Percentiles rank a stretch among this genome's conserved stretches.
Evolutionary conservation across 2,888 invertebrate genomes (phyloP).

Genomic region (Melieria picta): DNA sequence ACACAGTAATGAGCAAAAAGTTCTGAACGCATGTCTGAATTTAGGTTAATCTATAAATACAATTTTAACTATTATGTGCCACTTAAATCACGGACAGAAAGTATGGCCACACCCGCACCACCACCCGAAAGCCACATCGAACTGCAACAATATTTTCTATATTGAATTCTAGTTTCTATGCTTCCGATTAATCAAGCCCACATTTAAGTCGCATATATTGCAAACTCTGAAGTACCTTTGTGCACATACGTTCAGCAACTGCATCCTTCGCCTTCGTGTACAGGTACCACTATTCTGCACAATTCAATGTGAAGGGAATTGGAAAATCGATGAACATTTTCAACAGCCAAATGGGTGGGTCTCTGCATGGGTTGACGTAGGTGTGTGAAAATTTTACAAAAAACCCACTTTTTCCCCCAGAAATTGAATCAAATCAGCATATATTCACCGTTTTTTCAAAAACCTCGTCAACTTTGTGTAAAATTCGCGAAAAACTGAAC

Average conservation of each 20-base stretch:
- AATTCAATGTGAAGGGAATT: conserved; percentile 25
- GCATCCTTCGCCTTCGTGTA: conserved; percentile 1
- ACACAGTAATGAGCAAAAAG: not conserved
- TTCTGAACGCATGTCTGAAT: conserved; percentile 54
- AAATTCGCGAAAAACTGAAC: conserved; percentile 5
- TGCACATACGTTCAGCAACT: not conserved
- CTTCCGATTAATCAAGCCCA: too few species aligned
- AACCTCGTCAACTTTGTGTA: not conserved
- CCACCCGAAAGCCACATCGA: too few species aligned
- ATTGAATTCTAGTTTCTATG: too few species aligned
- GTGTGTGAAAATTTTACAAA: conserved; percentile 11
- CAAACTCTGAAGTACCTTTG: too few species aligned
- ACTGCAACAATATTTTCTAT: too few species aligned
- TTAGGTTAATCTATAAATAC: conserved; percentile 55
- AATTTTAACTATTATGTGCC: conserved; percentile 36
- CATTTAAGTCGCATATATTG: too few species aligned
- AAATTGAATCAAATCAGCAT: not conserved
- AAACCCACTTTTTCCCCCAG: not conserved
- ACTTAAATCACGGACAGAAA: conserved; percentile 29
- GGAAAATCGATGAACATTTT: conserved; percentile 54
- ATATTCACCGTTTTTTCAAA: not conserved
- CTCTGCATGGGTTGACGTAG: conserved; percentile 24
- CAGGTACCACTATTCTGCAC: too few species aligned
- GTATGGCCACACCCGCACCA: conserved; percentile 50
- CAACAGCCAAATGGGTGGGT: conserved; percentile 42